Base-by-base conservation (phyloP, 2,113 vertebrate genomes). In the Xenopus laevis region DNA sequence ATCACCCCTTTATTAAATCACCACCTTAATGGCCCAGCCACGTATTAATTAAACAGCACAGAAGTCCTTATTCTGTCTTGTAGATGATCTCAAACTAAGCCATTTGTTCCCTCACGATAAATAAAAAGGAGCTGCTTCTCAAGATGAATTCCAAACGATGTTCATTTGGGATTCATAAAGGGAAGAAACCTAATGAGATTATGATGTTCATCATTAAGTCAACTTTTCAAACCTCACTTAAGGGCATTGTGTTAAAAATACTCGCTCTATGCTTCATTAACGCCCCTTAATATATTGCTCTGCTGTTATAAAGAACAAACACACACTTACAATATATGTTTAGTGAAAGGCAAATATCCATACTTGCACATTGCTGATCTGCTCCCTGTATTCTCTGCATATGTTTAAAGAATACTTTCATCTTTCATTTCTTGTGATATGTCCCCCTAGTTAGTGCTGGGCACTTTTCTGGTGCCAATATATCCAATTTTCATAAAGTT, bases 131-230 rank as follows among this genome's bases (percentile, higher is more conserved):
- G 67, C 74, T 82, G 82, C 72, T 79, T 81, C 64, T 69, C 76
- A 82, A 83, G 88, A 87, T 80, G 65, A 59, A 71, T 74, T 83
- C 82, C 84, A 84, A 88, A 90, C 88, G 81, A 84, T 85, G 84
- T 81, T 71, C 70, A 80, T 81, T 78, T 79, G 80, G 81, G 79
- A 84, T 82, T 86, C 86, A 83, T 81, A 81, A 87, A 87, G 79
- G 85, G 84, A 74, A 40, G 79, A 85, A 86, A 81, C 45, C 67
- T 82, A 86, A 85, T 83, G 78, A 78, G 82, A 82, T 83, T 84
- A 81, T 65, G 72, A 79, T 73, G 44, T 75, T 79, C 83, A 79
- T 83, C 83, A 85, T 81, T 85, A 82, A 78, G 68, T 78, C 55
- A 80, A 79, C 65, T 83, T 86, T 85, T 71, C 67, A 79, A 83